Evolutionary conservation across 2,888 invertebrate genomes (phyloP).

Genomic region (Andrena praecox): DNA sequence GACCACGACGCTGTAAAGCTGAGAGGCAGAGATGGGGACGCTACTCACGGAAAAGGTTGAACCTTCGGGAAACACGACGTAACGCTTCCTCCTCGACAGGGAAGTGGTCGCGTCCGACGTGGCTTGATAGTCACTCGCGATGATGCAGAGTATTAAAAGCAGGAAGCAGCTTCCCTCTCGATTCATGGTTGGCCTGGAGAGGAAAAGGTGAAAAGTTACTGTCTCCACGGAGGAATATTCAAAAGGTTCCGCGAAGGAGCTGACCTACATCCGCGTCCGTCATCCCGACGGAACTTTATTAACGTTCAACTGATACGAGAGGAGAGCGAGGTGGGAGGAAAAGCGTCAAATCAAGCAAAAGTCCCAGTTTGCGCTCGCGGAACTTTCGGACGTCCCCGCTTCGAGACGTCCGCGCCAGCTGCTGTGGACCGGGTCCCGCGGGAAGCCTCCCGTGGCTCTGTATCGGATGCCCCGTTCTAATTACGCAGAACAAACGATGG

Average conservation of each 20-base stretch:
- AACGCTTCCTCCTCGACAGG: conserved; percentile 87
- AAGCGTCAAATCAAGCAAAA: conserved; percentile 23
- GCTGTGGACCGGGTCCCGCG: too few species aligned
- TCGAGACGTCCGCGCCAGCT: too few species aligned
- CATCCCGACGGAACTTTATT: conserved; percentile 35
- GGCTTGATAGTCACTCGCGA: conserved; percentile 41
- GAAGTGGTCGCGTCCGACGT: conserved; percentile 78
- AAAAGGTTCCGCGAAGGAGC: conserved; percentile 35
- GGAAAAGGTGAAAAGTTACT: conserved; percentile 40
- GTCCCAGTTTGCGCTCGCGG: background rate
- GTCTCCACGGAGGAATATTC: conserved; percentile 13
- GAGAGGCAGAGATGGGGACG: background rate
- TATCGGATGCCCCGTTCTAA: conserved; percentile 9
- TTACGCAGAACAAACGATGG: conserved; percentile 22
- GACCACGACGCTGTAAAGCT: background rate
- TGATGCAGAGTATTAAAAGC: conserved; percentile 52
- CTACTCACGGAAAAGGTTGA: conserved; percentile 89
- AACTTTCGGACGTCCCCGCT: background rate
- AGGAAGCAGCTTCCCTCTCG: conserved; percentile 37
- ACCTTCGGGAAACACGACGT: conserved; percentile 90
- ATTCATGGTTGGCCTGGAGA: conserved; percentile 62
- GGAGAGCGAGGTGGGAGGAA: background rate
- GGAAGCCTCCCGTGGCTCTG: background rate
- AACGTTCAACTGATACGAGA: conserved; percentile 28
- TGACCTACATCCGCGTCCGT: conserved; percentile 37